Conservation (phyloP, 1,140 invertebrate genomes). For the Rhagoletis zephyria region DNA sequence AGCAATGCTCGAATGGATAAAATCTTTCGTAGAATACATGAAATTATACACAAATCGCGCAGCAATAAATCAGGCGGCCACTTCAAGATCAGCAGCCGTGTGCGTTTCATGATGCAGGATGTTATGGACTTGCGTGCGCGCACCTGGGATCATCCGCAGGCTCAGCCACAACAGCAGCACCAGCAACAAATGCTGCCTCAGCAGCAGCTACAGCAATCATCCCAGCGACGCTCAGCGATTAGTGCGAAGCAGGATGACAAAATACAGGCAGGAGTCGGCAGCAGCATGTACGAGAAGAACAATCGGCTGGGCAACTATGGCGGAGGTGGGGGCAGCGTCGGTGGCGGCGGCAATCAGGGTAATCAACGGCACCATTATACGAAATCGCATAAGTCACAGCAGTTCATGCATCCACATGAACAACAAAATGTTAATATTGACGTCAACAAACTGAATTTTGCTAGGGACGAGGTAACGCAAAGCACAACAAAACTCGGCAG, state of each 20-base stretch:
- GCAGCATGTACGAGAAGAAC: constrained; percentile 44
- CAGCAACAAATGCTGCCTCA: not conserved
- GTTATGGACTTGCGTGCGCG: constrained; percentile 88
- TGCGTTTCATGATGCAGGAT: constrained; percentile 84
- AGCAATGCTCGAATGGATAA: constrained; percentile 64
- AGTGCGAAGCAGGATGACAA: constrained; percentile 7
- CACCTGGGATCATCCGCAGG: constrained; percentile 79
- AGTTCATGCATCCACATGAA: constrained; percentile 42
- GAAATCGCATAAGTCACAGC: constrained; percentile 57
- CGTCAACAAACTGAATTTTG: constrained; percentile 67
- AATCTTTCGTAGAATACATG: constrained; percentile 69
- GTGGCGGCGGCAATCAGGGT: constrained; percentile 37
- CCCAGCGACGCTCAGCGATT: not conserved
- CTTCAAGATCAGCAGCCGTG: constrained; percentile 67
- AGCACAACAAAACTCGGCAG: constrained; percentile 65
- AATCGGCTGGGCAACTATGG: constrained; percentile 21
- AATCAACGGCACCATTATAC: constrained; percentile 45
- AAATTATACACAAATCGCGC: constrained; percentile 66
- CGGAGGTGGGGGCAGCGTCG: constrained; percentile 24
- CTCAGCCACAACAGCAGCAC: constrained; percentile 20
- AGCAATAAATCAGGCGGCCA: constrained; percentile 46
- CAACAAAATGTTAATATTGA: constrained; percentile 68
- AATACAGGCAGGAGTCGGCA: constrained; percentile 19
- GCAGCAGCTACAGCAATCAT: not conserved
- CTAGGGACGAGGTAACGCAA: constrained; percentile 61